phyloP scores from a whole-genome alignment of 2,113 vertebrate species.

The Myrmecophaga tridactyla region DNA sequence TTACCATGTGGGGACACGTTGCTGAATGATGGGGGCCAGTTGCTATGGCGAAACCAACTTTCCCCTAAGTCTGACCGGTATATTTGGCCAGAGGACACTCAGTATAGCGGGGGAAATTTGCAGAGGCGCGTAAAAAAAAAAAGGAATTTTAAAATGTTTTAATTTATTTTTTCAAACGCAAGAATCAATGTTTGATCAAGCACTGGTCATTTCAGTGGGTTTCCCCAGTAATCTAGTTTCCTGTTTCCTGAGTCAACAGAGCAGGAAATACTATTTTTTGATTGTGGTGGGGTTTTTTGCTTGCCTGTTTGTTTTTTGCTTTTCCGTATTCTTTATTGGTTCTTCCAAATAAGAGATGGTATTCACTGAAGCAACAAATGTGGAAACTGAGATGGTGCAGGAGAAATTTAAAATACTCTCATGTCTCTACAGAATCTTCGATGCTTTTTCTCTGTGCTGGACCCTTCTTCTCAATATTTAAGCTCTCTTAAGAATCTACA shows the following conservation, averaged over 20 bases:
- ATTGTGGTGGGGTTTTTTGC: no score
- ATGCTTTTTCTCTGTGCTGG: neutral
- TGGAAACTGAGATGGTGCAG: neutral
- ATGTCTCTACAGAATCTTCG: neutral
- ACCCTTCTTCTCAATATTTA: neutral
- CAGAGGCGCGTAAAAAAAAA: neutral
- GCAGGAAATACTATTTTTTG: neutral
- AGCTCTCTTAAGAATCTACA: neutral
- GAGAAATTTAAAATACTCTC: neutral
- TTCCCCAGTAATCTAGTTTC: neutral
- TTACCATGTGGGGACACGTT: neutral
- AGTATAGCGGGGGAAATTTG: neutral
- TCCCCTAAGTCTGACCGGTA: neutral
- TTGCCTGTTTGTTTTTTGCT: no score
- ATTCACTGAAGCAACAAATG: neutral
- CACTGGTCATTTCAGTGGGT: neutral
- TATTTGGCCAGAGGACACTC: neutral
- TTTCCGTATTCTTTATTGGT: neutral
- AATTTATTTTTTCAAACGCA: no score
- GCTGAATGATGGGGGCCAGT: neutral
- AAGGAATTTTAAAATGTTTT: no score
- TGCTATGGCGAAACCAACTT: neutral
- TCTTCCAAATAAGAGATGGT: neutral
- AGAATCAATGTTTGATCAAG: no score
- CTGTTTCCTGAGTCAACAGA: neutral